These are phyloP conservation scores for Emydura subglobosa DNA, from an alignment of 2,113 vertebrate species.

Conservation along the genomic window DNA sequence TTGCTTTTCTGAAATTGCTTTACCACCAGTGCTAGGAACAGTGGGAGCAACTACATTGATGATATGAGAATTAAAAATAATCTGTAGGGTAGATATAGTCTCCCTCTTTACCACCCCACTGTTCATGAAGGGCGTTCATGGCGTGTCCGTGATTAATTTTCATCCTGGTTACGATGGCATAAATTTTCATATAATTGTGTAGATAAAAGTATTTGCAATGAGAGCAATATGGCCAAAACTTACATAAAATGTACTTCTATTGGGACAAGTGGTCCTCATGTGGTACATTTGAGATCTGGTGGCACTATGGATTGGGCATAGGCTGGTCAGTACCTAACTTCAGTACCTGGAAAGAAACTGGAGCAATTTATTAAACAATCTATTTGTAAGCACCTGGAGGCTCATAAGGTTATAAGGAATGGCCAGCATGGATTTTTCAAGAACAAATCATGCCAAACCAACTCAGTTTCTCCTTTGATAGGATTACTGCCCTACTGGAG, in stretches of 20 bases:
- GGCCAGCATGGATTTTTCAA: neutral
- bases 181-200: rapidly evolving
- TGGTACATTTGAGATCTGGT: neutral
- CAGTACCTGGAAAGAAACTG: neutral
- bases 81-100: neutral
- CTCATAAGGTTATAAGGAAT: neutral
- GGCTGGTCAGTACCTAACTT: neutral
- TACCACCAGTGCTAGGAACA: neutral
- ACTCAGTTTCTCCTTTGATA: neutral
- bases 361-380: neutral
- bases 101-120: rapidly evolving
- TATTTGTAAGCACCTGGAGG: neutral
- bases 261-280: rapidly evolving
- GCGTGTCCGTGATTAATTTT: neutral
- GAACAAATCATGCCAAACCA: neutral
- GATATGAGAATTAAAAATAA: neutral
- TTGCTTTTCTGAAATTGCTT: neutral
- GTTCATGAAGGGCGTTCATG: neutral
- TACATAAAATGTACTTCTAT: rapidly evolving
- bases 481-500: neutral
- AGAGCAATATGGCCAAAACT: rapidly evolving
- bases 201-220: neutral
- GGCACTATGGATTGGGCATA: neutral
- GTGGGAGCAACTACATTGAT: neutral
- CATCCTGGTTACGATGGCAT: neutral